A percentile compares a stretch with the other conserved stretches of the same genome.
Evolutionary conservation across 2,797 vertebrate genomes (phyloP).

Genomic region (Hypotaenidia okinawae): DNA sequence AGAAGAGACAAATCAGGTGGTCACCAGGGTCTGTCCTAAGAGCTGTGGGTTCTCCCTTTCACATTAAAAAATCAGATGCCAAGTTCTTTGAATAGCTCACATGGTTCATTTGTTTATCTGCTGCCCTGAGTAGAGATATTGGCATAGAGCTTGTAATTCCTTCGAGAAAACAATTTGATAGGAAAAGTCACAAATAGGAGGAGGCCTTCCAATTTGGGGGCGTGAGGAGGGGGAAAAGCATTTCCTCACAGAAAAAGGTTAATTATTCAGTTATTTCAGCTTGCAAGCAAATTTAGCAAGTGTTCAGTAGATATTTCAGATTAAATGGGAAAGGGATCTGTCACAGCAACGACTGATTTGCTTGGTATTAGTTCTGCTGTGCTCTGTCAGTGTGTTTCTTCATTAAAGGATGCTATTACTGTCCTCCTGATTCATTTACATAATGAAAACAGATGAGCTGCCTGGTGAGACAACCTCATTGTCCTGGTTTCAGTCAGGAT

Average conservation of each 20-base stretch:
- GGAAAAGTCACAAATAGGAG: neutral
- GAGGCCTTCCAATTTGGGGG: neutral
- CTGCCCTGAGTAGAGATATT: neutral
- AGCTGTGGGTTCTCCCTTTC: neutral
- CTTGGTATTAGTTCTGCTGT: neutral
- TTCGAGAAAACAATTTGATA: neutral
- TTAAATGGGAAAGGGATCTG: neutral
- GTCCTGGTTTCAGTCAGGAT: too few relatives aligned
- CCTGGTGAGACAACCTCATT: too few relatives aligned
- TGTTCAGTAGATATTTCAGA: accelerated
- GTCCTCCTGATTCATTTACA: neutral
- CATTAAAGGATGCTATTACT: neutral
- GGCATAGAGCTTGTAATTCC: neutral
- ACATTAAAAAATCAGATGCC: neutral
- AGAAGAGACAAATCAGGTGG: neutral
- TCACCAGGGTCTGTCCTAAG: neutral
- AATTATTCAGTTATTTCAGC: neutral
- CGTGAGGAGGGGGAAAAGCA: neutral
- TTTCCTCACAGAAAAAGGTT: neutral
- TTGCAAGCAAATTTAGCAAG: neutral
- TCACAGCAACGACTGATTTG: neutral
- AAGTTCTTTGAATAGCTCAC: neutral
- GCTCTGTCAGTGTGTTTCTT: neutral
- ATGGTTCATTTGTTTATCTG: slow-evolving; percentile 9
- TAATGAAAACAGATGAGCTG: neutral